Evolutionary conservation across 2,888 invertebrate species (phyloP).

Genomic region (Flexamia atlantica): DNA sequence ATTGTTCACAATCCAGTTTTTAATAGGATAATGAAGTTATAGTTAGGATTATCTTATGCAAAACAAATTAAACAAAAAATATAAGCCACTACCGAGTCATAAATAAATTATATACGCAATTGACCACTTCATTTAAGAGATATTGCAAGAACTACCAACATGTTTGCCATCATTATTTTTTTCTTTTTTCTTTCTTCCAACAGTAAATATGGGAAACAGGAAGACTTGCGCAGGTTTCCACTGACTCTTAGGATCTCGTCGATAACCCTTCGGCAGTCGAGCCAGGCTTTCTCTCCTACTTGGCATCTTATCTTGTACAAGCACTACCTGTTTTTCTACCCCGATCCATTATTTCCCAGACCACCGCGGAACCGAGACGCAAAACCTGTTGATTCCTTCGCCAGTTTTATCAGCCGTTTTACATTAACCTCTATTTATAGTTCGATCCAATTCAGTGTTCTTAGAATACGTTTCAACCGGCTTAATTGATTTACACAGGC

Average conservation of each 20-base stretch:
- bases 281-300: slow-evolving; percentile 8
- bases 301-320: slow-evolving; percentile 24
- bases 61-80: no score
- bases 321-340: slow-evolving; percentile 30
- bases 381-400: not conserved
- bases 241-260: not conserved
- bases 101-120: no score
- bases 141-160: no score
- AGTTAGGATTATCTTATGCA: no score
- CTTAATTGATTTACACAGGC: no score
- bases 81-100: no score
- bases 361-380: not conserved
- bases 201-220: not conserved
- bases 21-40: no score
- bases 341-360: slow-evolving; percentile 16
- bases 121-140: no score
- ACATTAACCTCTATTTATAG: no score
- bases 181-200: not conserved
- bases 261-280: not conserved
- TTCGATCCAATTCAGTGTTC: no score
- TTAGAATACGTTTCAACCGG: no score
- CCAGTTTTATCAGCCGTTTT: not conserved
- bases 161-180: not conserved
- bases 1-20: no score
- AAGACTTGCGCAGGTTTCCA: not conserved